Percentiles rank a stretch among this genome's conserved stretches.
Conservation (phyloP, 2,113 vertebrate genomes). For the Limanda limanda region DNA sequence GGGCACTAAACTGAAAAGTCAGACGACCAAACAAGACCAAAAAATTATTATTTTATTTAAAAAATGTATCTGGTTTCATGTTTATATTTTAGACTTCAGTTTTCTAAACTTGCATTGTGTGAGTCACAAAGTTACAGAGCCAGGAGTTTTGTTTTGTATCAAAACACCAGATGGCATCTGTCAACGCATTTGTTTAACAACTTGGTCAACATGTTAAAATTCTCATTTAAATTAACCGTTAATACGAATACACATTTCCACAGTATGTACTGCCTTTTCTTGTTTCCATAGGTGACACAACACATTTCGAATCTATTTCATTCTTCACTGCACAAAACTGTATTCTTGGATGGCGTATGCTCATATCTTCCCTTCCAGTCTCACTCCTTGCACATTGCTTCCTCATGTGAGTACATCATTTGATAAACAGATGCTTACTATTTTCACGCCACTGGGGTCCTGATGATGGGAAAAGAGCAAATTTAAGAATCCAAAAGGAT, state of each 20-base stretch:
- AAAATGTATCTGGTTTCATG: neutral
- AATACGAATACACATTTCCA: neutral
- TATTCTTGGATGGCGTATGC: neutral
- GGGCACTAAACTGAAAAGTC: no score
- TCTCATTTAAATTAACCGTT: neutral
- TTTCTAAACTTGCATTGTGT: neutral
- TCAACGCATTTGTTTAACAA: neutral
- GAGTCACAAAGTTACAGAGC: neutral
- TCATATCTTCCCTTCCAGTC: neutral
- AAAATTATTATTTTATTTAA: neutral
- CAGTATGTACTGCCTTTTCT: neutral
- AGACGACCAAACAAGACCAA: neutral
- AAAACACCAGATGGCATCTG: neutral
- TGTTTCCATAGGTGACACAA: neutral
- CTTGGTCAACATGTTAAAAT: neutral
- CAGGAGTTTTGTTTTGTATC: neutral
- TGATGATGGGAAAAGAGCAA: neutral
- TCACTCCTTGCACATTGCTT: conserved; percentile 8
- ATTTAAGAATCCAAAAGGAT: neutral
- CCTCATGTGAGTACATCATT: conserved; percentile 12
- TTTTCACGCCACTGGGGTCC: conserved; percentile 4
- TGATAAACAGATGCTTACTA: conserved; percentile 27
- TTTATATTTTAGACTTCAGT: neutral
- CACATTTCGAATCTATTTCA: neutral
- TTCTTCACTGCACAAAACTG: neutral